These are phyloP conservation scores for Akabosia matsudoensis DNA, from an alignment of 1,140 invertebrate species.

Conservation along the genomic window DNA sequence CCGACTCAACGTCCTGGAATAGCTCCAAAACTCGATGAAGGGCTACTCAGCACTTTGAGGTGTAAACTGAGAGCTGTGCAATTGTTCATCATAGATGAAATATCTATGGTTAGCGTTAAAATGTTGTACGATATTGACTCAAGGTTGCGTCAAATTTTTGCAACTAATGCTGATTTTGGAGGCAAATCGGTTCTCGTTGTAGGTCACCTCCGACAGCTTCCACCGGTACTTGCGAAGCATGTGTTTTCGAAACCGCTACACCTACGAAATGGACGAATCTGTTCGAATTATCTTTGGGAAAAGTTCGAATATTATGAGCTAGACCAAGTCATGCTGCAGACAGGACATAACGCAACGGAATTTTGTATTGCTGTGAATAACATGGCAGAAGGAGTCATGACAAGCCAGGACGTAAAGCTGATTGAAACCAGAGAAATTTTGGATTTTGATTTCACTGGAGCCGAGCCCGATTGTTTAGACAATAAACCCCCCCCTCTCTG, in stretches of 20 bases:
- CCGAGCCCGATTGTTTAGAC: too few species aligned
- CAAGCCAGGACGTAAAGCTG: conserved; percentile 1
- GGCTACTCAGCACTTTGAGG: conserved; percentile 43
- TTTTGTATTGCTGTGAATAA: conserved; percentile 33
- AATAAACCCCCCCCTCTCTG: neutral
- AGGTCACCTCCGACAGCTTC: conserved; percentile 47
- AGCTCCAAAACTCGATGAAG: conserved; percentile 33
- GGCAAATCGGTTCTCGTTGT: conserved; percentile 42
- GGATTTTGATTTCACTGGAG: too few species aligned
- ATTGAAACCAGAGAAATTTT: conserved; percentile 9
- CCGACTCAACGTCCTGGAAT: conserved; percentile 30
- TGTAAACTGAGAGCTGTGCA: conserved; percentile 45
- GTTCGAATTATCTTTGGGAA: conserved; percentile 24
- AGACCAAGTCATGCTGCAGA: conserved; percentile 30
- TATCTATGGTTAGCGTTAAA: conserved; percentile 50
- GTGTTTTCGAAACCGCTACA: conserved; percentile 13
- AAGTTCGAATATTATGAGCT: conserved; percentile 24
- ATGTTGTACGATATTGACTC: conserved; percentile 47
- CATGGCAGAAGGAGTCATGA: conserved; percentile 28
- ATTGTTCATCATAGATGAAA: conserved; percentile 52
- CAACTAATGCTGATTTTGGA: conserved; percentile 44
- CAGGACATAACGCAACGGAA: neutral
- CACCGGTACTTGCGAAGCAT: conserved; percentile 37
- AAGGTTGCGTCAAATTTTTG: conserved; percentile 49
- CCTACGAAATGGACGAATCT: neutral